Base-by-base conservation (phyloP, 2,888 invertebrate genomes). In the Alcis repandata region DNA sequence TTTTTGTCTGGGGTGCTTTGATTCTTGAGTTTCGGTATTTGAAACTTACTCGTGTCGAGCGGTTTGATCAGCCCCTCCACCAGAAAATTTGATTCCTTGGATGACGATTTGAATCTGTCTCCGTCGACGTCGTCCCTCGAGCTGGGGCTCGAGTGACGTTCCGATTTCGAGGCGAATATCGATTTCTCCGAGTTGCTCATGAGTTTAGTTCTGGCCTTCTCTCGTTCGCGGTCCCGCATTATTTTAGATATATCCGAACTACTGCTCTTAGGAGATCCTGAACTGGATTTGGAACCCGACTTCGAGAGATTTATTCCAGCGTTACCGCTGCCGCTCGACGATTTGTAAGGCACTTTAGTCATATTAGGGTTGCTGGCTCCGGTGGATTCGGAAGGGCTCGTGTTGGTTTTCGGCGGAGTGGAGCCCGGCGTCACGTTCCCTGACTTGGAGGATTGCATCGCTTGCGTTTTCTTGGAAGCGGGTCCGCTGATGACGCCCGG, bases 401-500 rank as follows among this genome's bases (percentile, higher is more conserved):
- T 77, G 64, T 86, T 91, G 15, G 88, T 82, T 83, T 92, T 93
- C 20, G 91, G 91, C n/a, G 92, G 91, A 1, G 91, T 91, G n/a
- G 90, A 87, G 32, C 87, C 85, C 1, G 90, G 82, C 1, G 88
- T 85, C 41, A 83, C 63, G 52, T 73, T 84, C 17, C 90, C 83
- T 0, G 93, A 89, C 73, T 94, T 94, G 15, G 93, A 91, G 0
- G 94, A 93, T 72, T 95, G 94, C 76, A 94, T 90, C 54, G 94
- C 95, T 76, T 96, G 96, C 20, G 96, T 95, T 84, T 97, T 97
- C 82, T 96, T 97, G 0, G 97, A 97, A 3, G 97, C 97, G 0
- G 98, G 97, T 0, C 98, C 98, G 76, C 97, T 97, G 75, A 96
- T 96, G 0, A 97, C 97, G 0, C 98, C 97, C 0, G 97, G 97